A percentile compares a stretch with the other conserved stretches of the same genome.
phyloP scores from a whole-genome alignment of 2,113 vertebrate species.

The Paralichthys olivaceus region DNA sequence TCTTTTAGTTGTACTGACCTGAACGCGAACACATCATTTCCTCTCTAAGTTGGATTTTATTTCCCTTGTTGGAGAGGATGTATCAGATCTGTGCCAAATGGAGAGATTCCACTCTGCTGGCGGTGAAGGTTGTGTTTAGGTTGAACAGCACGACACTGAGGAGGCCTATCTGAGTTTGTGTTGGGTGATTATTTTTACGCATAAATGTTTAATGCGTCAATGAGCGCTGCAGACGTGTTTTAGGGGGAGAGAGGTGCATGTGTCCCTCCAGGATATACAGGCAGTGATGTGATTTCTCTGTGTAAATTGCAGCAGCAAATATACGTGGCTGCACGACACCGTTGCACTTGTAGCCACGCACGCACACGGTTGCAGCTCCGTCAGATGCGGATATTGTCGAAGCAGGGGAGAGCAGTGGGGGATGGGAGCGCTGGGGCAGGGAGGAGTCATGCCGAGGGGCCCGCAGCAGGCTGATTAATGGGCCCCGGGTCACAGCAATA shows the following conservation, averaged over 20 bases:
- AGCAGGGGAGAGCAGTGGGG: constrained; percentile 15
- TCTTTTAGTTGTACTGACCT: neutral
- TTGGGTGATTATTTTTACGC: constrained; percentile 45
- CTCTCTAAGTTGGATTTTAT: neutral
- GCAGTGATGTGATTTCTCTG: constrained; percentile 51
- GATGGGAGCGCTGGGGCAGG: constrained; percentile 38
- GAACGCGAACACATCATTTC: neutral
- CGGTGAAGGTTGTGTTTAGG: neutral
- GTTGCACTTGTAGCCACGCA: constrained; percentile 9
- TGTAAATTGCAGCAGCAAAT: constrained; percentile 24
- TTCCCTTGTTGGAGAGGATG: neutral
- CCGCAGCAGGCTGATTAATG: constrained; percentile 80
- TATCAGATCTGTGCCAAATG: neutral
- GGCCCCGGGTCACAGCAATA: constrained; percentile 78
- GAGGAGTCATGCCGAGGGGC: constrained; percentile 63
- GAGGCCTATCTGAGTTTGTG: constrained; percentile 16
- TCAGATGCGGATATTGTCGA: constrained; percentile 63
- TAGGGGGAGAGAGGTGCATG: neutral
- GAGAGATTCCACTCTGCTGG: neutral
- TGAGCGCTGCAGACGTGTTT: neutral
- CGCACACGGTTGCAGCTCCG: constrained; percentile 39
- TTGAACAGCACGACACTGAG: constrained; percentile 15
- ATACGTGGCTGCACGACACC: constrained; percentile 4
- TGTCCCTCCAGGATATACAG: constrained; percentile 35
- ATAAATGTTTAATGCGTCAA: constrained; percentile 5